Conservation (phyloP, 1,140 invertebrate genomes). For the Trichogramma pretiosum region DNA sequence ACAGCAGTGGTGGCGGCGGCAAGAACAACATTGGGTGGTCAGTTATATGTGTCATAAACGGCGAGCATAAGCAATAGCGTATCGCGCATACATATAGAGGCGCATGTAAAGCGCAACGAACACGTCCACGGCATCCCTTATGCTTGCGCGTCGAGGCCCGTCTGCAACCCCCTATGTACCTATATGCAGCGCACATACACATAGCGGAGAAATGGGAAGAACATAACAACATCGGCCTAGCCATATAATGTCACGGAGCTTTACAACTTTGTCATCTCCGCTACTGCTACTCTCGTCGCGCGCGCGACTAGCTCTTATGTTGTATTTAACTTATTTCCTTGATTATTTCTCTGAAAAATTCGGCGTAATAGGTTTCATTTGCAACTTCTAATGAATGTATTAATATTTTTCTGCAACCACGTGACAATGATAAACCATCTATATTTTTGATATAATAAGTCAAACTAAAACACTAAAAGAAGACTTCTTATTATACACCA, state of each 20-base stretch:
- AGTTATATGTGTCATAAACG: conserved; percentile 48
- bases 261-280: conserved; percentile 44
- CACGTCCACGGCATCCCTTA: conserved; percentile 26
- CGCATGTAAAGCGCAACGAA: conserved; percentile 31
- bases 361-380: no score
- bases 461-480: no score
- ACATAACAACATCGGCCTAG: conserved; percentile 41
- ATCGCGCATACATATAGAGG: conserved; percentile 34
- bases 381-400: no score
- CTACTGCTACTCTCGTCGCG: conserved; percentile 25
- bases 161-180: background rate
- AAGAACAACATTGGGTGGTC: no score
- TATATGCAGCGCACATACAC: background rate
- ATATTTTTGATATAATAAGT: no score
- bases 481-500: no score
- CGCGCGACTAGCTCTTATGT: conserved; percentile 20
- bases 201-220: conserved; percentile 29
- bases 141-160: conserved; percentile 22
- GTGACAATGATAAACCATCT: no score
- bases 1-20: no score
- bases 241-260: conserved; percentile 45
- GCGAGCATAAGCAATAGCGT: conserved; percentile 40
- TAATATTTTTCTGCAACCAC: no score
- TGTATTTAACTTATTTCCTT: no score
- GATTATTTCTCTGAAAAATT: no score